Percentiles rank a stretch among this genome's conserved stretches.
Conservation (phyloP, 2,797 vertebrate genomes). For the Myiotriccus ornatus region DNA sequence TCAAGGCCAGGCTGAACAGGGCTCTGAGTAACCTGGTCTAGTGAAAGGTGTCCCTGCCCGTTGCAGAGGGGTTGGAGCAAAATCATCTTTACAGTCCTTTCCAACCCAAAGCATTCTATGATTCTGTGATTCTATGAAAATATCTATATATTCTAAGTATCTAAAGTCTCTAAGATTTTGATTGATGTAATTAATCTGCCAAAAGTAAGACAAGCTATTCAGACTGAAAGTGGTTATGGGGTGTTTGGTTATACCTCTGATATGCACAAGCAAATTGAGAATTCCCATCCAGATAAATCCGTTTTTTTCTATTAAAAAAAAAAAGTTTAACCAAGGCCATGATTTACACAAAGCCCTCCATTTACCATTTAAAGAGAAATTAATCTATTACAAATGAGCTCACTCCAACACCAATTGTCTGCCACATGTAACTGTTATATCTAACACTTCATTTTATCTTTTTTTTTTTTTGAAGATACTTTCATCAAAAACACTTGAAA, state of each 20-base stretch:
- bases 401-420: background rate
- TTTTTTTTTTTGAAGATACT: background rate
- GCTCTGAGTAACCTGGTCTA: background rate
- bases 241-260: background rate
- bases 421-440: background rate
- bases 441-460: background rate
- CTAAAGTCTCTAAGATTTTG: background rate
- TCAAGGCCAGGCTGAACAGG: background rate
- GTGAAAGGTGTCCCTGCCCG: background rate
- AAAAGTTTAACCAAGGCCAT: background rate
- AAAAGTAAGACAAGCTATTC: background rate
- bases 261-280: background rate
- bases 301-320: background rate
- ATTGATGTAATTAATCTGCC: background rate
- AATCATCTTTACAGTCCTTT: background rate
- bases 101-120: background rate
- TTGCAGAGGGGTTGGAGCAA: background rate
- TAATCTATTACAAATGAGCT: background rate
- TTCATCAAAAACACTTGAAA: background rate
- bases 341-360: background rate
- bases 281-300: background rate
- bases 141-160: background rate
- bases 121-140: background rate
- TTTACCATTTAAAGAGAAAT: background rate
- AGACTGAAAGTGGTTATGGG: background rate